These are phyloP conservation scores for Oncorhynchus keta DNA, from an alignment of 2,113 vertebrate species.

Conservation along the genomic window DNA sequence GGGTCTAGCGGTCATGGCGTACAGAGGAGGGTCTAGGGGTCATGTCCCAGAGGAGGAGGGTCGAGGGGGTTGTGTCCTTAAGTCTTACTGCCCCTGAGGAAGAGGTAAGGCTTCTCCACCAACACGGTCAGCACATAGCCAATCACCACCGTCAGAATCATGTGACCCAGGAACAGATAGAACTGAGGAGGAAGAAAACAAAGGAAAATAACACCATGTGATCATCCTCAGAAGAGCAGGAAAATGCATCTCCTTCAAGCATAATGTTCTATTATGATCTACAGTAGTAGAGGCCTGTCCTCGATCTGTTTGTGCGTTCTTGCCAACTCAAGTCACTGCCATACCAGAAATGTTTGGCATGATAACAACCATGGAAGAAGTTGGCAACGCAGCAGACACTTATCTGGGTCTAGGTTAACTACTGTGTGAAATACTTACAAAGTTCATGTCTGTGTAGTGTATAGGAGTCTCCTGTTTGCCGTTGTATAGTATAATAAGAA, in stretches of 20 bases:
- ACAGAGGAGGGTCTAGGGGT: too few species aligned
- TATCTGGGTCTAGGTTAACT: background rate
- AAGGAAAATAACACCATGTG: background rate
- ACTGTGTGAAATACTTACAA: constrained; percentile 67
- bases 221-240: too few species aligned
- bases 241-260: too few species aligned
- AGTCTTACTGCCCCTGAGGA: constrained; percentile 42
- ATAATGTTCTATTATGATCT: too few species aligned
- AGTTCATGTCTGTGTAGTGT: constrained; percentile 80
- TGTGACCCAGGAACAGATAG: constrained; percentile 80
- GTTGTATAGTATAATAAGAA: constrained; percentile 78
- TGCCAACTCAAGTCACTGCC: too few species aligned
- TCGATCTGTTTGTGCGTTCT: too few species aligned
- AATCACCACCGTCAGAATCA: constrained; percentile 65
- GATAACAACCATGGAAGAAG: too few species aligned
- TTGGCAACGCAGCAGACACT: too few species aligned
- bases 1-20: too few species aligned
- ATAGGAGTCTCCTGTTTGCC: constrained; percentile 80
- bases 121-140: constrained; percentile 73
- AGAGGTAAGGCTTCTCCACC: constrained; percentile 76
- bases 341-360: too few species aligned
- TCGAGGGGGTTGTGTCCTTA: constrained; percentile 5
- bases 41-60: too few species aligned
- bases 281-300: too few species aligned
- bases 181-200: constrained; percentile 60